These are phyloP conservation scores for Cephalopterus ornatus DNA, from an alignment of 2,113 vertebrate genomes.

Conservation along the genomic window DNA sequence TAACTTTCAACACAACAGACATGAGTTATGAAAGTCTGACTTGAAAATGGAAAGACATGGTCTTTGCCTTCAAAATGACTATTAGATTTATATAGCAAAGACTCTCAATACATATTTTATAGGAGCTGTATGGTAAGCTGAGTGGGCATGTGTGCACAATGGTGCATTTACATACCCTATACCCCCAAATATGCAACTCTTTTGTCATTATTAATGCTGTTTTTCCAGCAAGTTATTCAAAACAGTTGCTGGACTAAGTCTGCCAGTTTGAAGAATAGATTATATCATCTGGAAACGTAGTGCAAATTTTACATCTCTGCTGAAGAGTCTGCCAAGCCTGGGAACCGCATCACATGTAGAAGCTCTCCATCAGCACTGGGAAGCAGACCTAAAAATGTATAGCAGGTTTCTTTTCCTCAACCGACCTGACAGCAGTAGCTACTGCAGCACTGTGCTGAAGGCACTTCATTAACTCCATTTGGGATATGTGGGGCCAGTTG, in stretches of 20 bases:
- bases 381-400: not conserved
- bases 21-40: not conserved
- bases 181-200: not conserved
- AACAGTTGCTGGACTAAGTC: not conserved
- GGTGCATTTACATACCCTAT: not conserved
- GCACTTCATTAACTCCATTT: rapidly evolving
- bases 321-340: not conserved
- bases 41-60: not conserved
- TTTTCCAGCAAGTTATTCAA: not conserved
- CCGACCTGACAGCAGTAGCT: not conserved
- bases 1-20: not conserved
- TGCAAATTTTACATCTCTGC: not conserved
- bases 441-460: not conserved
- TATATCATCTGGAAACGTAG: not conserved
- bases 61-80: not conserved
- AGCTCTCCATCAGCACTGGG: not conserved
- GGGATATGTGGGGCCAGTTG: rapidly evolving
- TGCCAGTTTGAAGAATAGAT: not conserved
- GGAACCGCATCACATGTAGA: not conserved
- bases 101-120: not conserved
- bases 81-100: not conserved
- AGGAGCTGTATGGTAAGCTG: not conserved
- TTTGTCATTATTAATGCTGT: not conserved
- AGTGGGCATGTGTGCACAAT: rapidly evolving
- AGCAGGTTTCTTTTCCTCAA: not conserved